A percentile compares a stretch with the other conserved stretches of the same genome.
phyloP scores from a whole-genome alignment of 2,113 vertebrate genomes.

The Takifugu bimaculatus region DNA sequence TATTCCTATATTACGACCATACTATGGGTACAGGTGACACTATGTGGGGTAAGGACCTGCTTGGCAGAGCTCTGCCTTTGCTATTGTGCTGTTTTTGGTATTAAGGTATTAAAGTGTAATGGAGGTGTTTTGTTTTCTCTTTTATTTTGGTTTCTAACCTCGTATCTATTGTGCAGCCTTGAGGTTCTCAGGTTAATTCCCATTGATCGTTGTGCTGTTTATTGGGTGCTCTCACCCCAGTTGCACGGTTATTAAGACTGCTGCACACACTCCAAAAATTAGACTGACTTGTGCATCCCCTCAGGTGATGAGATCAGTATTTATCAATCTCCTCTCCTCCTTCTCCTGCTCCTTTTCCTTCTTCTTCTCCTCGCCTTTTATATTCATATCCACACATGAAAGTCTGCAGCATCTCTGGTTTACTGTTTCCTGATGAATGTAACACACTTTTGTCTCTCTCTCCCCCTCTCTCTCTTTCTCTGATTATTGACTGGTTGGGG shows the following conservation, averaged over 20 bases:
- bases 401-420: background rate
- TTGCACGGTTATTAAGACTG: constrained; percentile 12
- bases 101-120: background rate
- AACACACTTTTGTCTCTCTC: background rate
- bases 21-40: too few relatives aligned
- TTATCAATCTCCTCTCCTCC: constrained; percentile 6
- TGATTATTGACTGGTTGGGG: constrained; percentile 53
- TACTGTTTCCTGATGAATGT: background rate
- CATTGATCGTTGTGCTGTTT: constrained; percentile 38
- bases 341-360: background rate
- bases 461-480: constrained; percentile 23
- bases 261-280: constrained; percentile 15
- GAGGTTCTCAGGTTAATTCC: constrained; percentile 21
- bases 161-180: constrained; percentile 20
- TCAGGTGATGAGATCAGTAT: constrained; percentile 28
- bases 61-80: too few relatives aligned
- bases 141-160: too few relatives aligned
- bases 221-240: constrained; percentile 6
- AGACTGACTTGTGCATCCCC: constrained; percentile 12
- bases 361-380: background rate
- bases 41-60: too few relatives aligned
- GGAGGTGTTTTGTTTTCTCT: too few relatives aligned
- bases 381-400: too few relatives aligned
- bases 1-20: too few relatives aligned
- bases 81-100: background rate